Conservation (phyloP, 2,888 invertebrate genomes). For the Strigamia transsilvanica region DNA sequence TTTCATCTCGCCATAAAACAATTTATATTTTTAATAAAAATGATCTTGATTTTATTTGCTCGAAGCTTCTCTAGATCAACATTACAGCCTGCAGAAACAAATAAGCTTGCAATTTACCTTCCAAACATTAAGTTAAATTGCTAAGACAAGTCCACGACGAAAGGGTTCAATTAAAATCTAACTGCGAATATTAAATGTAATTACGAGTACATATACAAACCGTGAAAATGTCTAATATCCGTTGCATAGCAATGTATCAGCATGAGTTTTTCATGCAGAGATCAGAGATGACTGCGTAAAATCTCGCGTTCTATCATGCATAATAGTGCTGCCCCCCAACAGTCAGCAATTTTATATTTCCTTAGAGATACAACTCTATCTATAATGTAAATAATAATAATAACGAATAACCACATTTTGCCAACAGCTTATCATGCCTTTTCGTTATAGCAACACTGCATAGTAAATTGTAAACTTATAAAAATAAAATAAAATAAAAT, state of each 20-base stretch:
- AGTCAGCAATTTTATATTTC: neutral
- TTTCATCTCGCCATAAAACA: neutral
- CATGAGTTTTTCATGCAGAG: neutral
- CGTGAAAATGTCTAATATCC: neutral
- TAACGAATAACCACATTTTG: neutral
- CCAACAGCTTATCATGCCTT: no score
- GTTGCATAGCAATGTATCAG: neutral
- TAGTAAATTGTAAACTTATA: no score
- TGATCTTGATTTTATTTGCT: neutral
- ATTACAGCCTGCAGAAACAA: neutral
- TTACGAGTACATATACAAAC: neutral
- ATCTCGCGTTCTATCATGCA: neutral
- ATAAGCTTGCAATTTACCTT: neutral
- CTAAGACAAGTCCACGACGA: neutral
- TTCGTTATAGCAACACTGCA: no score
- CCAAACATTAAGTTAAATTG: neutral
- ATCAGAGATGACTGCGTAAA: neutral
- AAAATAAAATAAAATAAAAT: no score
- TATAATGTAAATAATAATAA: neutral
- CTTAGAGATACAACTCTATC: neutral
- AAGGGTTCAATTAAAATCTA: slow-evolving; percentile 24
- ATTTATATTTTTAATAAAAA: neutral
- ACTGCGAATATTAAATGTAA: neutral
- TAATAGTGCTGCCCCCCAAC: neutral
- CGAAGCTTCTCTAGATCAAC: neutral